A percentile compares a stretch with the other conserved stretches of the same genome.
These are phyloP conservation scores for Cyrtonyx montezumae DNA, from an alignment of 2,113 vertebrate species.

Conservation along the genomic window DNA sequence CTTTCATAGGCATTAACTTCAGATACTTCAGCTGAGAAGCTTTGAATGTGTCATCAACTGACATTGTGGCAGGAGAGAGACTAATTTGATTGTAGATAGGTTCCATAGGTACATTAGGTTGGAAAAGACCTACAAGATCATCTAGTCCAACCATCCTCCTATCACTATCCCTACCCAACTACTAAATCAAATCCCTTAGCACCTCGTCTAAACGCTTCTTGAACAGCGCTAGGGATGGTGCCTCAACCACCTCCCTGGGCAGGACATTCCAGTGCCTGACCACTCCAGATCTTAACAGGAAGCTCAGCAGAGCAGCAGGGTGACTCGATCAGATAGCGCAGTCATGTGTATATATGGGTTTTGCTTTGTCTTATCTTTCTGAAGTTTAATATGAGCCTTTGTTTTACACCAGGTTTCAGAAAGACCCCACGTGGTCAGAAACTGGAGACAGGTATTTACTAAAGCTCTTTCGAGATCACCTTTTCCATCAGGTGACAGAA, in stretches of 20 bases:
- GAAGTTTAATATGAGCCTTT: conserved; percentile 55
- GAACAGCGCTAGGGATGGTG: too few species aligned
- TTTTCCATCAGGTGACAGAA: conserved; percentile 99
- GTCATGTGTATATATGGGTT: background rate
- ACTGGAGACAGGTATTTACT: conserved; percentile 97
- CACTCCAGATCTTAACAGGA: background rate
- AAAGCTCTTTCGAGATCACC: conserved; percentile 98
- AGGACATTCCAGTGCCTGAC: too few species aligned
- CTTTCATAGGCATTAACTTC: background rate
- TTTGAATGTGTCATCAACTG: background rate
- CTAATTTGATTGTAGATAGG: background rate
- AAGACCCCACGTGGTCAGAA: conserved; percentile 98
- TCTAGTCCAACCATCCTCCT: too few species aligned
- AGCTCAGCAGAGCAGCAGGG: background rate
- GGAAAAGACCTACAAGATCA: too few species aligned
- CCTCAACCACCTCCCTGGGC: too few species aligned
- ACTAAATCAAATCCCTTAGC: too few species aligned
- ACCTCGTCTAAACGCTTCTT: too few species aligned
- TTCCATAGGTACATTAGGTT: too few species aligned
- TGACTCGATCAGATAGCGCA: background rate
- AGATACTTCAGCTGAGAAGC: background rate
- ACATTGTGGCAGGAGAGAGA: background rate
- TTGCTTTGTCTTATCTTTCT: background rate
- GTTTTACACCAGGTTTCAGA: conserved; percentile 89
- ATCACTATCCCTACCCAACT: too few species aligned